Base-by-base conservation (phyloP, 2,888 invertebrate species). In the Eupeodes latifasciatus region DNA sequence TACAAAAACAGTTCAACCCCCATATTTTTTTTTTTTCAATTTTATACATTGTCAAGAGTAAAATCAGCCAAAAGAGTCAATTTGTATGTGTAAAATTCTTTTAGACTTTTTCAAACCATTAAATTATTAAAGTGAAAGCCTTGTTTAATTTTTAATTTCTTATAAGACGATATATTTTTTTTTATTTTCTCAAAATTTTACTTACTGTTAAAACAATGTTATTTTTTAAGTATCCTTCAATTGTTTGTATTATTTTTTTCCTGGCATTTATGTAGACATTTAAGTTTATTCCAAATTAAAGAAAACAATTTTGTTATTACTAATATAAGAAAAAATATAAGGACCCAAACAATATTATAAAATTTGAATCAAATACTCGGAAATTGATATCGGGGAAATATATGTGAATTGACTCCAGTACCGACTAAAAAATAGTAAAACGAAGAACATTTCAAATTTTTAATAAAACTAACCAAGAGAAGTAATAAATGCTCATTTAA, bases 101-200 rank as follows among this genome's bases (percentile, higher is more conserved):
- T 53, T 0, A 55, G 12, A 27, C 19, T 2, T 57, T 12, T 12
- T 11, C 27, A 12, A 27, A 27, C 57, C 12, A 57, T 40, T 1
- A 44, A 62, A n/a, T 16, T 19, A 19, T 19, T 9, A 5, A 61
- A 59, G 36, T 36, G n/a, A 36, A 19, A 7, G 27, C 27, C 11
- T 66, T 3, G 12, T 27, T 44, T 14, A 61, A n/a, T 36, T 36
- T 61, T 10, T 67, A 27, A 27, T 67, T 72, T 53, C 16, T 59
- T 67, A 83, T 79, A 27, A 78, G 64, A 64, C 51, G 66, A 77
- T 78, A 67, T 72, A 77, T 27, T 82, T 78, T 78, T n/a, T 67
- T 64, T 71, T 34, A 27, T 57, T 59, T 66, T 83, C 57, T 62
- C 51, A 49, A 71, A 72, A 59, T 40, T 74, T 74, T 67, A 51